Conservation (phyloP, 2,888 invertebrate species). For the Acronicta aceris region DNA sequence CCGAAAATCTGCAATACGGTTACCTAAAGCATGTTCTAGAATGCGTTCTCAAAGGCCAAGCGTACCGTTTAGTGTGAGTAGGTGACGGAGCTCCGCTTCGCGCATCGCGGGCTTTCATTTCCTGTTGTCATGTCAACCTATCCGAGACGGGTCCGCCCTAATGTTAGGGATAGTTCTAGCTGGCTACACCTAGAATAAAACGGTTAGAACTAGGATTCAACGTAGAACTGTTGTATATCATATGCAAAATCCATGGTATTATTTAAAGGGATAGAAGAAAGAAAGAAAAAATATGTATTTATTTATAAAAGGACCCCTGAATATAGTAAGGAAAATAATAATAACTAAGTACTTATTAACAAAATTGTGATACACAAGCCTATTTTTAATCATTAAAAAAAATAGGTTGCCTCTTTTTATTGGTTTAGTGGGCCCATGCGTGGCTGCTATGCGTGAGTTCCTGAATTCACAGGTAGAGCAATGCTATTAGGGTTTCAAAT, state of each 20-base stretch:
- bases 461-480: no score
- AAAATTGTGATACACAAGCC: no score
- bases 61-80: conserved; percentile 15
- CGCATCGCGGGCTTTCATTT: conserved; percentile 37
- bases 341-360: no score
- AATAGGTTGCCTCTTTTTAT: no score
- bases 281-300: no score
- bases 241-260: conserved; percentile 15
- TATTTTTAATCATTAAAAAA: no score
- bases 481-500: no score
- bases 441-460: no score
- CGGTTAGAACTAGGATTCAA: conserved; percentile 42
- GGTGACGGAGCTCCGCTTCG: conserved; percentile 34
- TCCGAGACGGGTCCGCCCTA: conserved; percentile 34
- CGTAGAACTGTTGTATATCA: conserved; percentile 45
- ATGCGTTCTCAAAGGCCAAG: conserved; percentile 6
- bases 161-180: conserved; percentile 50
- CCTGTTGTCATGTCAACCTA: conserved; percentile 38
- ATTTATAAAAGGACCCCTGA: no score
- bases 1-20: background rate
- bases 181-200: conserved; percentile 37
- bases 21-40: conserved; percentile 5
- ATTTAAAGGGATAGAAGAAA: background rate
- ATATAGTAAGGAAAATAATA: no score
- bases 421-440: no score